A percentile compares a stretch with the other conserved stretches of the same genome.
phyloP scores from a whole-genome alignment of 1,140 invertebrate genomes.

The Pogonomyrmex barbatus region DNA sequence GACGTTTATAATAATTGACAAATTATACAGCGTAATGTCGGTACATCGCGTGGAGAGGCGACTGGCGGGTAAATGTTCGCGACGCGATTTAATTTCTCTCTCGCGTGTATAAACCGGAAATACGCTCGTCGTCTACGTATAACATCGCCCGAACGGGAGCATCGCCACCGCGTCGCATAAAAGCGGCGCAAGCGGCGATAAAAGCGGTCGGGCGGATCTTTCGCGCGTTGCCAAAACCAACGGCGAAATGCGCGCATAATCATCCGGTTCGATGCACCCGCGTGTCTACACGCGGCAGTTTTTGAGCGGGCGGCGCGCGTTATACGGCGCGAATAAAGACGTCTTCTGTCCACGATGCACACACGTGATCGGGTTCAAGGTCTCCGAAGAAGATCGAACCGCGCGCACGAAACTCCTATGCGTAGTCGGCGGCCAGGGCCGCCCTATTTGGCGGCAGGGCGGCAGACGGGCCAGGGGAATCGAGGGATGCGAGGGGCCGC shows the following conservation, averaged over 20 bases:
- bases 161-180: conserved; percentile 12
- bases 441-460: conserved; percentile 69
- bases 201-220: conserved; percentile 2
- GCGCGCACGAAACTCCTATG: conserved; percentile 60
- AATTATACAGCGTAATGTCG: conserved; percentile 4
- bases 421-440: conserved; percentile 73
- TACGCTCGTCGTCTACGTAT: background rate
- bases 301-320: conserved; percentile 8
- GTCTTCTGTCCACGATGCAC: conserved; percentile 56
- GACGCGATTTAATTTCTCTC: conserved; percentile 27
- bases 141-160: background rate
- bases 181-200: conserved; percentile 22
- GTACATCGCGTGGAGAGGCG: background rate
- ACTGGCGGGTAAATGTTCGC: background rate
- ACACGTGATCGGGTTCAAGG: conserved; percentile 75
- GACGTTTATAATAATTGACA: too few relatives aligned
- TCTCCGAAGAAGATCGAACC: conserved; percentile 70
- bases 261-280: conserved; percentile 55
- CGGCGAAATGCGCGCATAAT: conserved; percentile 47
- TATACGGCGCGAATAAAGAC: conserved; percentile 54
- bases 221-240: conserved; percentile 44
- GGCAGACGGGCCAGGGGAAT: conserved; percentile 55
- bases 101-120: conserved; percentile 10
- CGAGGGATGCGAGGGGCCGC: background rate
- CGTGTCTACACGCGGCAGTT: conserved; percentile 43